Conservation (phyloP, 2,797 vertebrate genomes). For the Lagodon rhomboides region DNA sequence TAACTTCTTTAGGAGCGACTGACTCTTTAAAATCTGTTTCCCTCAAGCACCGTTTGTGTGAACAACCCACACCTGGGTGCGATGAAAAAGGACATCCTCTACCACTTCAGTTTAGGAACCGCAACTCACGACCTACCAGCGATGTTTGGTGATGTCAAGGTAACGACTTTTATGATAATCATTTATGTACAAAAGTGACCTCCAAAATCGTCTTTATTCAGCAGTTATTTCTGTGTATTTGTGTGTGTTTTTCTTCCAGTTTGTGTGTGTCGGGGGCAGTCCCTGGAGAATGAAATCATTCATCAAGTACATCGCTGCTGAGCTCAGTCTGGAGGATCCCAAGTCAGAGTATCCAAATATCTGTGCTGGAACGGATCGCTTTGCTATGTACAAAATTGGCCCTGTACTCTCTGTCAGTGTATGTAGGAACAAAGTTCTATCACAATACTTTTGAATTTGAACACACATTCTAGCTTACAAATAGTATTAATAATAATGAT, state of each 20-base stretch:
- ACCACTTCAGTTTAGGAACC: slow-evolving; percentile 94
- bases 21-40: not conserved
- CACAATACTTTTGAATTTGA: not conserved
- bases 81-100: slow-evolving; percentile 93
- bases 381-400: slow-evolving; percentile 95
- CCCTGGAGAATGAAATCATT: slow-evolving; percentile 93
- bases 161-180: slow-evolving; percentile 60
- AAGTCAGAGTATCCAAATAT: slow-evolving; percentile 90
- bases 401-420: slow-evolving; percentile 96
- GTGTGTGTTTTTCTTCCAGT: slow-evolving; percentile 79
- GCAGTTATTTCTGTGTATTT: not conserved
- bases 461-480: not conserved
- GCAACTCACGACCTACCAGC: slow-evolving; percentile 89
- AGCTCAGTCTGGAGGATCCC: slow-evolving; percentile 86
- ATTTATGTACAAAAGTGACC: not conserved
- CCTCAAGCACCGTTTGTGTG: slow-evolving; percentile 74
- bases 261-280: slow-evolving; percentile 96
- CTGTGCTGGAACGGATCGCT: slow-evolving; percentile 93
- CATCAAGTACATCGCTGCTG: slow-evolving; percentile 88
- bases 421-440: slow-evolving; percentile 74
- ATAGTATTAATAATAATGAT: no score
- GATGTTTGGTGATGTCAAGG: slow-evolving; percentile 96
- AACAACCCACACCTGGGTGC: slow-evolving; percentile 90
- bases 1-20: no score
- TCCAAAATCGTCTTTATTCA: not conserved